Conservation (phyloP, 2,797 vertebrate species). For the Peromyscus melanophrys region DNA sequence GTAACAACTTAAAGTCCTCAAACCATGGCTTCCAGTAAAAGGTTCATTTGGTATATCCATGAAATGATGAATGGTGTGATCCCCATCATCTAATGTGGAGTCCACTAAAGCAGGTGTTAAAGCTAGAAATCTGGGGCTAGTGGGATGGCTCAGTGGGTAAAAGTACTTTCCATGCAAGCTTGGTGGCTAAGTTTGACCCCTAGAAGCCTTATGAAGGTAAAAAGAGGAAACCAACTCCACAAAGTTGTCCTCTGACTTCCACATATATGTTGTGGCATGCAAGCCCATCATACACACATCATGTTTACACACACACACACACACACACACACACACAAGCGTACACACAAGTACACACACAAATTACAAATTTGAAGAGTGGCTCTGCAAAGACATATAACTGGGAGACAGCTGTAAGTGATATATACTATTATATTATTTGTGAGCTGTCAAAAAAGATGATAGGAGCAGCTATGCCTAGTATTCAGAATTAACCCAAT, state of each 20-base stretch:
- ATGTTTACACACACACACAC: background rate
- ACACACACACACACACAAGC: background rate
- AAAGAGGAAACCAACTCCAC: background rate
- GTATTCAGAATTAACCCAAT: background rate
- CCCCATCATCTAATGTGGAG: background rate
- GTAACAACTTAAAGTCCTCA: background rate
- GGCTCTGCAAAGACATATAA: background rate
- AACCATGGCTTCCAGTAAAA: background rate
- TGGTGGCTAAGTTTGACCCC: background rate
- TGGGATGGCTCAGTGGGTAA: background rate
- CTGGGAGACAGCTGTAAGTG: background rate
- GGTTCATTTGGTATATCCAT: background rate
- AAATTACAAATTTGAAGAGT: constrained; percentile 19
- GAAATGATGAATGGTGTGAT: background rate
- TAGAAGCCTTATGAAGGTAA: background rate
- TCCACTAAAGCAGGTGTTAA: background rate
- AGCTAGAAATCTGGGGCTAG: background rate
- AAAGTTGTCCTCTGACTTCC: background rate
- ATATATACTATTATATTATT: background rate
- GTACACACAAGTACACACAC: background rate
- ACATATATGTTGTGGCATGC: too few species aligned
- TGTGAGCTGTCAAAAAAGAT: constrained; percentile 14
- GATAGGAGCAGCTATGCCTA: background rate
- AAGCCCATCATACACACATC: background rate
- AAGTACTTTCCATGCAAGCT: too few species aligned